Conservation (phyloP, 2,113 vertebrate genomes). For the Alligator mississippiensis region DNA sequence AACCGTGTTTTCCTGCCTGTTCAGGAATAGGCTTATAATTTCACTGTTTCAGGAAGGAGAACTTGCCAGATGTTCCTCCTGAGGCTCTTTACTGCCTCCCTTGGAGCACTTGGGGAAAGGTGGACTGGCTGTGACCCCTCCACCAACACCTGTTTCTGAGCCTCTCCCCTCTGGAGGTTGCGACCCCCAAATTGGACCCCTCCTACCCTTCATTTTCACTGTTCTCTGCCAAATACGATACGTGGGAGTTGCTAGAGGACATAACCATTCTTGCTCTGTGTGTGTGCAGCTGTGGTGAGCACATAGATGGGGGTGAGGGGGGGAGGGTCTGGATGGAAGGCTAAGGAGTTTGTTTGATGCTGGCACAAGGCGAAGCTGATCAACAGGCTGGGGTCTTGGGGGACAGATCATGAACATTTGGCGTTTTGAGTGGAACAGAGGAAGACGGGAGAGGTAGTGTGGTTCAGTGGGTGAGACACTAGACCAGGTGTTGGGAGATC, state of each 20-base stretch:
- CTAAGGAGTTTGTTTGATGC: not conserved
- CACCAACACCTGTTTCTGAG: too few relatives aligned
- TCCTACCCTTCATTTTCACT: not conserved
- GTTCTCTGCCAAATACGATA: not conserved
- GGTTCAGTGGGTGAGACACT: not conserved
- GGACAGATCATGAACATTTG: not conserved
- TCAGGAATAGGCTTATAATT: not conserved
- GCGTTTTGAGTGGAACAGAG: not conserved
- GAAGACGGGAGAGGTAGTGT: not conserved
- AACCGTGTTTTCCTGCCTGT: not conserved
- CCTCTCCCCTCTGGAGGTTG: not conserved
- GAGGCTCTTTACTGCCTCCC: not conserved
- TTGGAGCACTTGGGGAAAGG: not conserved
- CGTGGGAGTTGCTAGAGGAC: not conserved
- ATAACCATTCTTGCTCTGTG: too few relatives aligned
- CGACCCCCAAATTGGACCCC: not conserved
- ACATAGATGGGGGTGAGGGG: not conserved
- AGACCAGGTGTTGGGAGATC: not conserved
- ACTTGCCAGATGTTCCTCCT: not conserved
- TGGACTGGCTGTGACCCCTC: not conserved
- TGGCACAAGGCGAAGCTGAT: not conserved
- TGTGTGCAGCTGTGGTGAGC: not conserved
- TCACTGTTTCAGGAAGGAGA: not conserved
- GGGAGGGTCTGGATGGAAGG: not conserved
- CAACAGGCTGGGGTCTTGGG: not conserved